Evolutionary conservation across 2,113 vertebrate genomes (phyloP).

Genomic region (Apaloderma vittatum): DNA sequence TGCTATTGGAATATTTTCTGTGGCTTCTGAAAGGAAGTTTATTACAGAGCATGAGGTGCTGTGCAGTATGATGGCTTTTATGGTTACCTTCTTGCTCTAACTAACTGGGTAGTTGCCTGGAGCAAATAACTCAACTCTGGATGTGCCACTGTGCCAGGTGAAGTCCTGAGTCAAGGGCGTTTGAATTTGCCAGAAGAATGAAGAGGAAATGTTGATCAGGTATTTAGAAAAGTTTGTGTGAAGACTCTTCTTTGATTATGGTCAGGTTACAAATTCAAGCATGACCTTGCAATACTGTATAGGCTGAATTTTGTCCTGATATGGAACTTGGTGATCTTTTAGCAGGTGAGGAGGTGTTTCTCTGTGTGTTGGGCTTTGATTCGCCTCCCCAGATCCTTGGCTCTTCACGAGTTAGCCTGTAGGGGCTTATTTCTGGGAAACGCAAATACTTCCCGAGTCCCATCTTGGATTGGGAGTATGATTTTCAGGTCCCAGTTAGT

Average conservation of each 20-base stretch:
- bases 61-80: neutral
- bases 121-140: neutral
- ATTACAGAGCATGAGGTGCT: neutral
- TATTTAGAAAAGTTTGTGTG: neutral
- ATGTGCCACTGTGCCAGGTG: neutral
- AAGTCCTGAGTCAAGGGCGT: neutral
- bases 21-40: neutral
- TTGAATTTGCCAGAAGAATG: neutral
- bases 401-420: neutral
- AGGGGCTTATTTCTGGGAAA: neutral
- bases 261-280: neutral
- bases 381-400: neutral
- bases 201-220: neutral
- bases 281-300: neutral
- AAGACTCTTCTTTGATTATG: neutral
- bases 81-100: neutral
- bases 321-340: neutral
- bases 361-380: neutral
- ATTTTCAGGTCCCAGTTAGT: neutral
- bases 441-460: neutral
- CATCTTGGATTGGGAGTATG: neutral
- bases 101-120: neutral
- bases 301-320: neutral
- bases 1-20: neutral
- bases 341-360: neutral